Conservation (phyloP, 1,140 invertebrate genomes). For the Stegodyphus mimosarum region DNA sequence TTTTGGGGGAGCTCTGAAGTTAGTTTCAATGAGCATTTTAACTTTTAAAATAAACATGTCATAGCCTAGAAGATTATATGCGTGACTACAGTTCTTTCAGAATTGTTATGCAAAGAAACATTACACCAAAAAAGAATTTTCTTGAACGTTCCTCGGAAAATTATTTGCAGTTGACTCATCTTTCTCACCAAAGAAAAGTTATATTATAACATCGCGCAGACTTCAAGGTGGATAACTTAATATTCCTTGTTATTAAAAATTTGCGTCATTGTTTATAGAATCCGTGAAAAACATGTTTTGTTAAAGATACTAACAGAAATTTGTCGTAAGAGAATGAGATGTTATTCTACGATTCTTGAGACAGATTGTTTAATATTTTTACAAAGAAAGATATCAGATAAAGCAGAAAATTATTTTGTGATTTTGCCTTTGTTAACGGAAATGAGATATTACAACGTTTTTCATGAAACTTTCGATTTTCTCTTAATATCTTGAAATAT, state of each 20-base stretch:
- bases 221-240: too few species aligned
- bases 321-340: too few species aligned
- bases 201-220: background rate
- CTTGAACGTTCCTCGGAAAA: background rate
- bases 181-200: background rate
- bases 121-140: background rate
- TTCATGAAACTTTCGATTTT: background rate
- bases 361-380: background rate
- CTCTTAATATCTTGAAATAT: too few species aligned
- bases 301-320: too few species aligned
- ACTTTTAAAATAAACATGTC: too few species aligned
- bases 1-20: too few species aligned
- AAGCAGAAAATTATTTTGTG: background rate
- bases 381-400: too few species aligned
- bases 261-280: background rate
- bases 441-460: background rate
- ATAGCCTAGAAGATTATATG: background rate
- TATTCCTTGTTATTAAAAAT: constrained; percentile 8
- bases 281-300: background rate
- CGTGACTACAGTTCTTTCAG: background rate
- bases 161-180: background rate
- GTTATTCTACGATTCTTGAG: too few species aligned
- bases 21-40: too few species aligned
- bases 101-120: background rate
- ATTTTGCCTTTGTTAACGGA: background rate